These are phyloP conservation scores for Chrysocyon brachyurus DNA, from an alignment of 2,797 vertebrate species.

Conservation along the genomic window DNA sequence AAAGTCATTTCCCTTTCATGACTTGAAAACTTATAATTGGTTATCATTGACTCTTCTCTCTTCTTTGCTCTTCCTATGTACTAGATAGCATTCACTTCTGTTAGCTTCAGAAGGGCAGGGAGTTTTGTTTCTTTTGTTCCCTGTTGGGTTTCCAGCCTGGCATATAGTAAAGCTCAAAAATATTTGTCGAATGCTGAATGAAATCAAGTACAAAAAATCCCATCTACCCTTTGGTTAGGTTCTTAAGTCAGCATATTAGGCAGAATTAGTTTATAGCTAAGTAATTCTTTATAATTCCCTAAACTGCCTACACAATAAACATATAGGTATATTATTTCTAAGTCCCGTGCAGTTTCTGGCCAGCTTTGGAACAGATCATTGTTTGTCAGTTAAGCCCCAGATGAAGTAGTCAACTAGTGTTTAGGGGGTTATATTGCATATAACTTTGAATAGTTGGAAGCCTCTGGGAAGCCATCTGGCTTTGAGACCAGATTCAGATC, in stretches of 20 bases:
- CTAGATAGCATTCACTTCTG: not conserved
- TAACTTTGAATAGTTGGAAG: not conserved
- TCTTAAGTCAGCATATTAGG: not conserved
- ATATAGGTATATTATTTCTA: not conserved
- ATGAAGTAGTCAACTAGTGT: not conserved
- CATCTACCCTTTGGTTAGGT: not conserved
- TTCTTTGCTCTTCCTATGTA: not conserved
- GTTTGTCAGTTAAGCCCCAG: not conserved
- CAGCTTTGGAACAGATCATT: not conserved
- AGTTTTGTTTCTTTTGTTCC: constrained; percentile 10
- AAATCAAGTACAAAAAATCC: not conserved
- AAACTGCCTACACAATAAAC: not conserved
- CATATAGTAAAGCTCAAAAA: not conserved
- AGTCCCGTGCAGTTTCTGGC: not conserved
- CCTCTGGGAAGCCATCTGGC: not conserved
- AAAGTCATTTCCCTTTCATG: not conserved
- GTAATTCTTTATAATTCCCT: not conserved
- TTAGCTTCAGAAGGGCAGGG: not conserved
- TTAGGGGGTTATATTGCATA: not conserved
- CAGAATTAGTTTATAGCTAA: not conserved
- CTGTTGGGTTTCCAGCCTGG: not conserved
- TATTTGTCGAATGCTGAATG: not conserved
- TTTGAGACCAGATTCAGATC: not conserved
- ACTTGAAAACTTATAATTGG: not conserved
- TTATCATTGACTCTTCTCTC: not conserved